Base-by-base conservation (phyloP, 2,797 vertebrate species). In the Columba guinea region DNA sequence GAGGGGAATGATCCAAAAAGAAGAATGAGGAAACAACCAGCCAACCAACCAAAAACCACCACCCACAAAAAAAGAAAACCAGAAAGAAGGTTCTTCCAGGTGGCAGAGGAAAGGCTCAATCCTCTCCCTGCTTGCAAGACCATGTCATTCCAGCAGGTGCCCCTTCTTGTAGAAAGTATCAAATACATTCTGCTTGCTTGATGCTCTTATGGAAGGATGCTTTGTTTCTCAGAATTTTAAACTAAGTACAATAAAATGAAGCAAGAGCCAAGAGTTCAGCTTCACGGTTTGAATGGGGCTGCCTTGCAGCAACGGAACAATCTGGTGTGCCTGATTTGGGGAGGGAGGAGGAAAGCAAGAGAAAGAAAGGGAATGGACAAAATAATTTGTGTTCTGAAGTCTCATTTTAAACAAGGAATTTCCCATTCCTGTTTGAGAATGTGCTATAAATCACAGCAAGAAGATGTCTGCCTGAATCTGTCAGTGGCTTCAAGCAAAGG, bases 191-290 rank as follows among this genome's bases (percentile, higher is more conserved):
- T 74, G 37, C 16, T 90, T 55, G 51, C 59, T 70, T 80, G 56
- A 85, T 59, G 48, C 24, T 81, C 13, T 87, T 70, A 70, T 3
- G 4, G 74, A 56, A 82, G 14, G 49, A 77, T 53, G 44, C 56
- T 80, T 87, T 6, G 3, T 48, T 91, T 83, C 88, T 87, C 56
- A 52, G 16, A 83, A 93, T 80, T 92, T 69, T 87, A 70, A 52
- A 92, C 60, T 56, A 94, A 63, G 55, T 64, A 55, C 37, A 87
- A 39, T 5, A 4, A 89, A 94, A 93, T 1, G 6, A 80, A 86
- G 55, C 49, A 80, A 85, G 70, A 64, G 32, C 46, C 78, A 94
- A 74, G 5, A 77, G 39, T 53, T 89, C 83, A 92, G 71, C 52
- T 85, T 80, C 60, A 71, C 37, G 34, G 56, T 67, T 27, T 77